Conservation (phyloP, 2,797 vertebrate species). For the Oreonectes daqikongensis region DNA sequence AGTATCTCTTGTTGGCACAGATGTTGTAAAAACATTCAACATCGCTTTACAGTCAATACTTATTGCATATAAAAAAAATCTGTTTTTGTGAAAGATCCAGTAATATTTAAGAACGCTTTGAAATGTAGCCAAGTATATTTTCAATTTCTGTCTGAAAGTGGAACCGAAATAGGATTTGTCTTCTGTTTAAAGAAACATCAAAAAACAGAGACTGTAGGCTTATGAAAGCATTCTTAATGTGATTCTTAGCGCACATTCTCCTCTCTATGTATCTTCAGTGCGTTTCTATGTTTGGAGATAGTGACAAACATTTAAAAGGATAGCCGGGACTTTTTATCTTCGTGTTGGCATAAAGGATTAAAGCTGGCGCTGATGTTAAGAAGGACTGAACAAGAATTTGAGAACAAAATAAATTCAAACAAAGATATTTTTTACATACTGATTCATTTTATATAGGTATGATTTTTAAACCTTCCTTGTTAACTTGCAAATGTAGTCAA, state of each 20-base stretch:
- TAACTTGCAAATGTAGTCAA: background rate
- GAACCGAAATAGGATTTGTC: background rate
- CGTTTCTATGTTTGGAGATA: slow-evolving; percentile 1
- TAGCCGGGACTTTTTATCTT: background rate
- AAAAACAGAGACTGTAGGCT: background rate
- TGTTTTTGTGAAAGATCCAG: no score
- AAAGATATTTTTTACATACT: background rate
- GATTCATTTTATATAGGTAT: no score
- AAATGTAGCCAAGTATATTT: slow-evolving; percentile 1
- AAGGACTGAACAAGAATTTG: background rate
- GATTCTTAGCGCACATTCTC: no score
- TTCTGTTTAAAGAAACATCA: background rate
- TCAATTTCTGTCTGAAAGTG: slow-evolving; percentile 4
- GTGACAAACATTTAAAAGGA: background rate
- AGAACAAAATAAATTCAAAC: background rate
- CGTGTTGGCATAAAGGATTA: background rate
- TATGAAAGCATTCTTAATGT: no score
- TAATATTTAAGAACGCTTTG: background rate
- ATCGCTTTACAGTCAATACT: background rate
- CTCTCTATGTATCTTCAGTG: background rate
- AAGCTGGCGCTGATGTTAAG: background rate
- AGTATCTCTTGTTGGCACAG: background rate
- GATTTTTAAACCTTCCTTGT: no score
- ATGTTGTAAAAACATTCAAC: background rate
- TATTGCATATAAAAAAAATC: no score